A percentile compares a stretch with the other conserved stretches of the same genome.
These are phyloP conservation scores for Drosophila parvula DNA, from an alignment of 1,140 invertebrate genomes.

Conservation along the genomic window DNA sequence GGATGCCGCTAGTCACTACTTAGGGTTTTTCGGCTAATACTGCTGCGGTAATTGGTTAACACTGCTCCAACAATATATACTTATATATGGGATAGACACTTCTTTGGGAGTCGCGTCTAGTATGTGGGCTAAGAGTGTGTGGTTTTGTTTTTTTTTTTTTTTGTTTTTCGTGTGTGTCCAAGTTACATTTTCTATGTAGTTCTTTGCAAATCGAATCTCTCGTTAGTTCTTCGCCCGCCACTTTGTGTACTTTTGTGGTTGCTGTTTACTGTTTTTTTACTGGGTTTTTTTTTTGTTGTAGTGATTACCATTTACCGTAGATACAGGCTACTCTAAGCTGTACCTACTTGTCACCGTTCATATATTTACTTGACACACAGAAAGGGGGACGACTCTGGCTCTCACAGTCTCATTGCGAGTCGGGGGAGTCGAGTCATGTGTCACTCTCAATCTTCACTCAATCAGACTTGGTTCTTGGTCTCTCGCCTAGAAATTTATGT, in stretches of 20 bases:
- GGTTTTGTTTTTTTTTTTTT: constrained; percentile 1
- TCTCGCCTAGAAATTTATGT: constrained; percentile 79
- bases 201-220: constrained; percentile 51
- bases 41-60: constrained; percentile 50
- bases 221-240: constrained; percentile 21
- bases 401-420: constrained; percentile 20
- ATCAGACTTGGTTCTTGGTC: constrained; percentile 31
- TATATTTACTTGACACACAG: constrained; percentile 48
- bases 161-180: constrained; percentile 5
- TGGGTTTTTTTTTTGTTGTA: constrained; percentile 37
- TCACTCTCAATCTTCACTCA: constrained; percentile 23
- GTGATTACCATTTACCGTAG: constrained; percentile 59
- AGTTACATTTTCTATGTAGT: constrained; percentile 46
- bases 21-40: constrained; percentile 29
- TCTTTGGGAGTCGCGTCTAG: constrained; percentile 28
- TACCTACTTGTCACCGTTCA: constrained; percentile 73
- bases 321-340: constrained; percentile 61
- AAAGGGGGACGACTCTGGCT: constrained; percentile 24
- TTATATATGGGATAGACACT: constrained; percentile 19
- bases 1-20: constrained; percentile 45
- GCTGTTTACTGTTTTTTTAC: constrained; percentile 1
- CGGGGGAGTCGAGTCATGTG: constrained; percentile 14
- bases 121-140: constrained; percentile 36
- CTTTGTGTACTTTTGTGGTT: constrained; percentile 29
- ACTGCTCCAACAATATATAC: constrained; percentile 43